These are phyloP conservation scores for Ctenomys sociabilis DNA, from an alignment of 2,113 vertebrate genomes.

Conservation along the genomic window DNA sequence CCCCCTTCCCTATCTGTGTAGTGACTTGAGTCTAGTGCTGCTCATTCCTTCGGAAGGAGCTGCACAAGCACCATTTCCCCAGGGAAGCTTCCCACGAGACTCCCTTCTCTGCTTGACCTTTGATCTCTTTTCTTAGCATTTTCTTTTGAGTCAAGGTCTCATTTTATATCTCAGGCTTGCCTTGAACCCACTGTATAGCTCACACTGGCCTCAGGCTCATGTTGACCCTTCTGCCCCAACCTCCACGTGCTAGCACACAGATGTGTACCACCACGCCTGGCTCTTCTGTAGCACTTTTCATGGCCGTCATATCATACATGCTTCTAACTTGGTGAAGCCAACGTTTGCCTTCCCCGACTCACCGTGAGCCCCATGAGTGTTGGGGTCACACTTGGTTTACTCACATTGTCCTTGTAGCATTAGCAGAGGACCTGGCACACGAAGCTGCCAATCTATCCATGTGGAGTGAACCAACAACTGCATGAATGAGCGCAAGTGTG, in stretches of 20 bases:
- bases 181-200: neutral
- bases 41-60: rapidly evolving
- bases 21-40: neutral
- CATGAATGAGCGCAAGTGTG: rapidly evolving
- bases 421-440: neutral
- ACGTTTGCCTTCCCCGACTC: neutral
- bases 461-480: rapidly evolving
- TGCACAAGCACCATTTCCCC: neutral
- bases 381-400: neutral
- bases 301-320: rapidly evolving
- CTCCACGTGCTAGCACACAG: neutral
- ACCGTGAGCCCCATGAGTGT: rapidly evolving
- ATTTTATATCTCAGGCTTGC: neutral
- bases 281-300: neutral
- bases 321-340: neutral
- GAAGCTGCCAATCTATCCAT: rapidly evolving
- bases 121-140: neutral
- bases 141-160: neutral
- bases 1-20: rapidly evolving
- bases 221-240: neutral
- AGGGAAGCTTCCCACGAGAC: neutral
- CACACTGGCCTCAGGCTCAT: neutral
- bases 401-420: neutral
- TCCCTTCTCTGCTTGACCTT: neutral
- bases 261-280: neutral